phyloP scores from a whole-genome alignment of 1,140 invertebrate genomes.

The Charaxes varanes region DNA sequence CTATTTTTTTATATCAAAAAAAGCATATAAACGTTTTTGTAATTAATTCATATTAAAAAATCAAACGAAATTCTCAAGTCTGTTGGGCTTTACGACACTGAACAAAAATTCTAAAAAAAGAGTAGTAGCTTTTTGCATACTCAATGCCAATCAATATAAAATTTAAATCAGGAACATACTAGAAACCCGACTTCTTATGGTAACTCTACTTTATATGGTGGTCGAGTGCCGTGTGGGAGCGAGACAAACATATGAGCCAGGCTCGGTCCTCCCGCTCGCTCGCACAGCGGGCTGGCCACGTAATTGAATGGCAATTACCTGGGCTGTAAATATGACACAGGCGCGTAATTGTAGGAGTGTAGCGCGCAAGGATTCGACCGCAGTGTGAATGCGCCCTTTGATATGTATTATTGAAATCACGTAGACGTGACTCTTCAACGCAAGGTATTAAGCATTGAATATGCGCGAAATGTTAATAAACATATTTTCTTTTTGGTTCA shows the following conservation, averaged over 20 bases:
- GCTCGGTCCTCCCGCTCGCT: constrained; percentile 31
- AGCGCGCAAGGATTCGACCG: constrained; percentile 50
- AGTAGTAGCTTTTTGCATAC: too few species aligned
- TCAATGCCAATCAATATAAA: too few species aligned
- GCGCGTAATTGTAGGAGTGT: constrained; percentile 70
- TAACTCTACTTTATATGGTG: too few species aligned
- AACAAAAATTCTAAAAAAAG: too few species aligned
- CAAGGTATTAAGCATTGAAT: constrained; percentile 16
- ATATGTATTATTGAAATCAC: constrained; percentile 64
- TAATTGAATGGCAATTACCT: constrained; percentile 74
- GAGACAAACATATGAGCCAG: constrained; percentile 27
- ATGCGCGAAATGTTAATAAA: constrained; percentile 19
- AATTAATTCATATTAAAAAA: too few species aligned
- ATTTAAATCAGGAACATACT: too few species aligned
- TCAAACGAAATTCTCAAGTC: too few species aligned
- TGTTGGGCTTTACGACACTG: too few species aligned
- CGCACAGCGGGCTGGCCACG: constrained; percentile 49
- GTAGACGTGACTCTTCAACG: constrained; percentile 25
- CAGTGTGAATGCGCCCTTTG: constrained; percentile 46
- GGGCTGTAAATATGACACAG: constrained; percentile 73
- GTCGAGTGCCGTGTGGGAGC: constrained; percentile 34
- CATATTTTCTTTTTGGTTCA: too few species aligned
- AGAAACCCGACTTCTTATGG: too few species aligned
- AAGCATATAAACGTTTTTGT: too few species aligned
- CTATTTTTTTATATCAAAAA: too few species aligned